Evolutionary conservation across 2,113 vertebrate species (phyloP).

Genomic region (Chloropsis hardwickii): DNA sequence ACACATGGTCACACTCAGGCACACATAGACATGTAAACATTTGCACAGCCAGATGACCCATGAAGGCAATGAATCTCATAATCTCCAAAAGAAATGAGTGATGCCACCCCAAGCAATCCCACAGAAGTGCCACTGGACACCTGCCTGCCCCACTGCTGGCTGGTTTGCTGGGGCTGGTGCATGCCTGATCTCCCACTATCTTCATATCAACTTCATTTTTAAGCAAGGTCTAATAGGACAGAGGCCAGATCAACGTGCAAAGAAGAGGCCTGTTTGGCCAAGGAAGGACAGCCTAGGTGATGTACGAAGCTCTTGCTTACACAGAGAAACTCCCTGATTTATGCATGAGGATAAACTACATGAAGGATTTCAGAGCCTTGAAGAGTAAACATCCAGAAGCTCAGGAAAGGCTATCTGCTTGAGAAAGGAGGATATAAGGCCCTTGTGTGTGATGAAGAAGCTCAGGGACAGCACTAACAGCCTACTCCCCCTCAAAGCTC

Average conservation of each 20-base stretch:
- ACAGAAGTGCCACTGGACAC: not conserved
- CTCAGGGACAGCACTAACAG: not conserved
- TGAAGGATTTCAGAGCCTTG: not conserved
- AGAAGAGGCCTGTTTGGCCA: not conserved
- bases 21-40: not conserved
- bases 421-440: not conserved
- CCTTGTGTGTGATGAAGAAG: not conserved
- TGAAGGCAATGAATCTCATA: fast-evolving
- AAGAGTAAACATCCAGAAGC: not conserved
- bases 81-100: not conserved
- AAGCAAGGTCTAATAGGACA: not conserved
- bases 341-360: not conserved
- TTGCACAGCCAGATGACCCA: not conserved
- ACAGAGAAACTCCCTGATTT: not conserved
- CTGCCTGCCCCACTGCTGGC: not conserved
- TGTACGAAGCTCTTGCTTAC: not conserved
- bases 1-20: fast-evolving
- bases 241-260: not conserved
- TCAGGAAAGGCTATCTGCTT: not conserved
- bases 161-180: not conserved
- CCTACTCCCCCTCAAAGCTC: not conserved
- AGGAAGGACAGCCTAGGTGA: not conserved
- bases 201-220: not conserved
- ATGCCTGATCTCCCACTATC: not conserved
- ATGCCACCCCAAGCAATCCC: not conserved